Conservation (phyloP, 1,140 invertebrate genomes). For the Macrobrachium rosenbergii region DNA sequence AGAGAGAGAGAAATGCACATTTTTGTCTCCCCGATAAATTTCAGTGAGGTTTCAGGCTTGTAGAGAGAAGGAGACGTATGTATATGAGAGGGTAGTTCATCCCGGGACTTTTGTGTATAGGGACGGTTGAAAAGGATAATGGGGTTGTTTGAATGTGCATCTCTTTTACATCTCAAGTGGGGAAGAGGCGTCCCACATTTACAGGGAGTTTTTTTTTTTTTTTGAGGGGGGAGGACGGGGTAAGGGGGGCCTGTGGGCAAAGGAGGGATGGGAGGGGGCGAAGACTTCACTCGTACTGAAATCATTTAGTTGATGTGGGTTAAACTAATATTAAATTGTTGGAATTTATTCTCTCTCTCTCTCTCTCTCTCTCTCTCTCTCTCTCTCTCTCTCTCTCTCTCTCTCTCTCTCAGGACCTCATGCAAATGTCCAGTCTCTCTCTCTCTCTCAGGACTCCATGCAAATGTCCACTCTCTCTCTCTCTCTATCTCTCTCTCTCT, state of each 20-base stretch:
- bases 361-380: slow-evolving; percentile 9
- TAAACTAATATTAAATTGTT: not conserved
- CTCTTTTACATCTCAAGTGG: not conserved
- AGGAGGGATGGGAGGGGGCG: not conserved
- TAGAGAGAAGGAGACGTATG: not conserved
- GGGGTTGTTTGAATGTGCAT: not conserved
- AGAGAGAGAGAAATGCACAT: not conserved
- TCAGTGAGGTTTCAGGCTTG: not conserved
- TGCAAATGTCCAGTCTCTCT: not conserved
- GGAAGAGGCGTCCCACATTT: not conserved
- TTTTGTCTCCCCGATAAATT: too few species aligned
- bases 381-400: not conserved
- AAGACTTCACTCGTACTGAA: not conserved
- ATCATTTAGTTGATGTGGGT: not conserved
- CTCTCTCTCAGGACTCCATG: not conserved
- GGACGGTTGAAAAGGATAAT: too few species aligned
- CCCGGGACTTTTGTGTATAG: too few species aligned
- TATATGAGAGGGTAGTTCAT: too few species aligned
- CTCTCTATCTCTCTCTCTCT: not conserved
- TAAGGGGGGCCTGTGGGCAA: not conserved
- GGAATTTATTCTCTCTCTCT: slow-evolving; percentile 10
- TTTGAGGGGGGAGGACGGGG: too few species aligned
- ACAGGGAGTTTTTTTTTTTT: too few species aligned
- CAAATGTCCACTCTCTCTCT: not conserved
- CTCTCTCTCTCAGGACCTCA: too few species aligned